These are phyloP conservation scores for Pardosa pseudoannulata DNA, from an alignment of 2,888 invertebrate genomes.

Conservation along the genomic window DNA sequence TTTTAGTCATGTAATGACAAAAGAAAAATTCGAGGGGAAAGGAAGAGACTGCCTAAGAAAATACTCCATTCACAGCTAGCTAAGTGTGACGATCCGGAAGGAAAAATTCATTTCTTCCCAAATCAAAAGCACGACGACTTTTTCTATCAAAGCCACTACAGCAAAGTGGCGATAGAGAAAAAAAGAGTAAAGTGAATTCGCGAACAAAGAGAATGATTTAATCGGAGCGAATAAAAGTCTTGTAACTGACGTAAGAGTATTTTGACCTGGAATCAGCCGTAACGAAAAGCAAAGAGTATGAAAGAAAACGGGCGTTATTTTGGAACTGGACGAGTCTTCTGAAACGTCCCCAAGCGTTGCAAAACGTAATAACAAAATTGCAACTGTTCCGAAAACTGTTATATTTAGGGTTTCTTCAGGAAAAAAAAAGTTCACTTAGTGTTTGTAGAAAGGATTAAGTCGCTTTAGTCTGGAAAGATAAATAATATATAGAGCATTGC, in stretches of 20 bases:
- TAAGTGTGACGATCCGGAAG: conserved; percentile 2
- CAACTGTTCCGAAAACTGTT: no score
- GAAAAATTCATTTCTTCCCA: not conserved
- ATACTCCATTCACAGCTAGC: not conserved
- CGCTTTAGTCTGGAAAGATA: no score
- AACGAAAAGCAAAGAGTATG: not conserved
- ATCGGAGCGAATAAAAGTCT: conserved; percentile 51
- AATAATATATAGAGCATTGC: not conserved
- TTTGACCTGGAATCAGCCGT: conserved; percentile 39
- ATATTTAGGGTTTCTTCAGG: no score
- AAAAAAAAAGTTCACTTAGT: no score
- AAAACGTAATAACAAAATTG: conserved; percentile 4
- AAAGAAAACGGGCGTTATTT: conserved; percentile 28
- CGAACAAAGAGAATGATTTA: not conserved
- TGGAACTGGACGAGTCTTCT: conserved; percentile 19
- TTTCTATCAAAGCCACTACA: no score
- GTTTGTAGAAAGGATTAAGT: not conserved
- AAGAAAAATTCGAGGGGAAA: no score
- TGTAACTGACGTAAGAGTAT: conserved; percentile 28
- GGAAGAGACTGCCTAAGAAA: no score
- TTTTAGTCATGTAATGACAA: no score
- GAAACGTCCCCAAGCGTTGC: conserved; percentile 26
- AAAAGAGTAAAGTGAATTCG: not conserved
- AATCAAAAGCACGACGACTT: no score
- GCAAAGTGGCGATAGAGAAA: no score